A percentile compares a stretch with the other conserved stretches of the same genome.
phyloP scores from a whole-genome alignment of 2,797 vertebrate species.

The Falco peregrinus region DNA sequence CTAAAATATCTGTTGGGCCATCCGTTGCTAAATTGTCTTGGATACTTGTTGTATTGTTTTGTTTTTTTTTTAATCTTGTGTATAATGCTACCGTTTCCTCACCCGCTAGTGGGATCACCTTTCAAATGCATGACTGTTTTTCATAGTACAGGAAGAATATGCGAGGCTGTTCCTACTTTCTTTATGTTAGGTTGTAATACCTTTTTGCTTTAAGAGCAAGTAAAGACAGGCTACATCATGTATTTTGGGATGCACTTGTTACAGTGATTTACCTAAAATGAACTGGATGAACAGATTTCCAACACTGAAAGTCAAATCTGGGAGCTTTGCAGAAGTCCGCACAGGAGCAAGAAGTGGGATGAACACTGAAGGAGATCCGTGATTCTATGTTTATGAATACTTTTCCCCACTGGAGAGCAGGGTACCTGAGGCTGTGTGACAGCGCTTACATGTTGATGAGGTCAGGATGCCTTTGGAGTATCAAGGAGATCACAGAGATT shows the following conservation, averaged over 20 bases:
- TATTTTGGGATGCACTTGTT: background rate
- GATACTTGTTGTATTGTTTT: background rate
- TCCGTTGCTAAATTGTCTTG: background rate
- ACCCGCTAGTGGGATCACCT: background rate
- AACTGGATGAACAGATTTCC: background rate
- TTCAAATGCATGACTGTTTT: background rate
- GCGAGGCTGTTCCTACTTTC: background rate
- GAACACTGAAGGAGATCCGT: background rate
- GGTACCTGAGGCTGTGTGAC: rapidly evolving
- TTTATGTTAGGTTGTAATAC: background rate
- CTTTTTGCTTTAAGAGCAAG: background rate
- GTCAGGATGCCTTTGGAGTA: background rate
- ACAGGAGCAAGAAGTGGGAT: background rate
- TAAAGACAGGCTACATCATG: background rate
- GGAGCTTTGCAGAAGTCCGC: background rate
- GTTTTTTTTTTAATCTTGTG: background rate
- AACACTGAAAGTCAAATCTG: background rate
- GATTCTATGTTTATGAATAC: background rate
- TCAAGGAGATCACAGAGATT: background rate
- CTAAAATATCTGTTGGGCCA: background rate
- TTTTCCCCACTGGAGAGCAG: background rate
- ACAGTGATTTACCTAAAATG: background rate
- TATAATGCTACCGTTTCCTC: background rate
- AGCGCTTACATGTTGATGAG: background rate
- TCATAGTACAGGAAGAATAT: background rate